Evolutionary conservation across 2,888 invertebrate genomes (phyloP), one percentile per base, ranked within the genome.

Genomic region (Lepidocyrtinus sp.): DNA sequence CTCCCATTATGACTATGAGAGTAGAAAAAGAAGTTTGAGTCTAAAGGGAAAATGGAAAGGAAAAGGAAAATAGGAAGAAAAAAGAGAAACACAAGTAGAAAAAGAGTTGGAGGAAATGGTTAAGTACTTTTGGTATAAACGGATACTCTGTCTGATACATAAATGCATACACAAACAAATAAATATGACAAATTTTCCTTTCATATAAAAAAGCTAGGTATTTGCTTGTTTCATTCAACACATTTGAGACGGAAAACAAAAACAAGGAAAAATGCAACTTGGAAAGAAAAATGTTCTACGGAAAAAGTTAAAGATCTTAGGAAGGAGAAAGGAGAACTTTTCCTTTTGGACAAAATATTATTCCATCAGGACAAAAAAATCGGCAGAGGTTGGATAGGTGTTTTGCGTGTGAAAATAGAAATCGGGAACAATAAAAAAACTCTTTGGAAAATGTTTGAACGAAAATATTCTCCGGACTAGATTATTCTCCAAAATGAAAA

Each of bases 361-460:
- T 26, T 27, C 25, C 15, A 22, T 21, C 63, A 59, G 63, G 24
- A 9, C 12, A 21, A 21, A 72, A 71, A 77, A 77, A 71, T 72
- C 64, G 45, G 65, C 76, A 67, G 76, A 82, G 79, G 81, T 85
- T 82, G 79, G 83, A 85, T 85, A 85, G 83, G 81, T 80, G 74
- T 79, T 83, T 85, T 80, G 85, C 85, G 85, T 85, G 85, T 82
- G 83, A 83, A 84, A 78, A 80, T 79, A 76, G 75, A 73, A 81
- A 81, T 73, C 73, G 74, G 72, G 46, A 70, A 70, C 59, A 77
- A 82, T 72, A 81, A 81, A 80, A 68, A 72, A 74, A 65, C n/a
- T n/a, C n/a, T n/a, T n/a, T n/a, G n/a, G n/a, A n/a, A n/a, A n/a
- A 63, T 63, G n/a, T n/a, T n/a, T n/a, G n/a, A n/a, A n/a, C n/a